Evolutionary conservation across 2,113 vertebrate genomes (phyloP).

Genomic region (Corydoras maculifer): DNA sequence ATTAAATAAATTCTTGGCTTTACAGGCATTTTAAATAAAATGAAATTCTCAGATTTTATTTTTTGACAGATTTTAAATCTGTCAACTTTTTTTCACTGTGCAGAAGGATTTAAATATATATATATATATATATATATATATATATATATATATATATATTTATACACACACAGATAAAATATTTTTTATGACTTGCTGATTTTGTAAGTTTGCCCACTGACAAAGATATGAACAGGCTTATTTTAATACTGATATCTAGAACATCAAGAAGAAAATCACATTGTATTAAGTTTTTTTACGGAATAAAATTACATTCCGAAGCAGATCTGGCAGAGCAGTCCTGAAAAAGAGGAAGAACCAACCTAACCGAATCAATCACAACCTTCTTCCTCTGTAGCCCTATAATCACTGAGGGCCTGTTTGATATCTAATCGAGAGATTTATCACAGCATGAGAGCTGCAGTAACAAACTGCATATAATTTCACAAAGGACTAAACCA

Average conservation of each 20-base stretch:
- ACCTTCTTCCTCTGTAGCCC: background rate
- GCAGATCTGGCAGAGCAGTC: background rate
- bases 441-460: background rate
- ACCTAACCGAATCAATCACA: constrained; percentile 17
- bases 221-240: no score
- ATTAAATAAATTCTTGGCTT: constrained; percentile 20
- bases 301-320: constrained; percentile 13
- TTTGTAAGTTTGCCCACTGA: no score
- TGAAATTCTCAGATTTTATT: background rate
- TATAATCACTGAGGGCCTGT: background rate
- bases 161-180: no score
- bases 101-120: no score
- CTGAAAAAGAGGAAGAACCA: constrained; percentile 4
- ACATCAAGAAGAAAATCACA: no score
- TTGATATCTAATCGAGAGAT: background rate
- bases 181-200: no score
- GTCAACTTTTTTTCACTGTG: no score
- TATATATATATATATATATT: no score
- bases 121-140: no score
- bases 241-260: no score
- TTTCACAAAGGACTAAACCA: background rate
- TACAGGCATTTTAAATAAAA: constrained; percentile 11
- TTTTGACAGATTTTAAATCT: no score
- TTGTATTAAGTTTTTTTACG: no score
- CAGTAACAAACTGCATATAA: constrained; percentile 4